These are phyloP conservation scores for Morus bassanus DNA, from an alignment of 2,797 vertebrate species.

Conservation along the genomic window DNA sequence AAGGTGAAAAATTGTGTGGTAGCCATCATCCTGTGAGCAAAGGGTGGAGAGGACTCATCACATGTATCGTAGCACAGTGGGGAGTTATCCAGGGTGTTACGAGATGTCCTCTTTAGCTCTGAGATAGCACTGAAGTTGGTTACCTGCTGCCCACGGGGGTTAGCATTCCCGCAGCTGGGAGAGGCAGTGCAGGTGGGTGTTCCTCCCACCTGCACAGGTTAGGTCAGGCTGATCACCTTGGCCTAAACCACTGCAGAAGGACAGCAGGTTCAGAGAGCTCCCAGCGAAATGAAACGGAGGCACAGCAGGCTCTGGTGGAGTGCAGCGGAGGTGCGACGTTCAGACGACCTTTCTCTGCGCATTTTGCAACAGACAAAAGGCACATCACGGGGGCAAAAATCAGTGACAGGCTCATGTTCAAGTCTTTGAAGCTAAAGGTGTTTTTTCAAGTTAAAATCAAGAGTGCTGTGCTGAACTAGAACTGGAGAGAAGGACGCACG, in stretches of 20 bases:
- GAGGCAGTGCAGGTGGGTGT: neutral
- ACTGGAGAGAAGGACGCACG: neutral
- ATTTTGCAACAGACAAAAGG: neutral
- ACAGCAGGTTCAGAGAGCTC: neutral
- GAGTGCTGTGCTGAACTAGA: neutral
- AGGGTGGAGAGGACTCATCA: neutral
- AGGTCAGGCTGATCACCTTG: neutral
- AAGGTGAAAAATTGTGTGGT: neutral
- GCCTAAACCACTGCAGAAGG: neutral
- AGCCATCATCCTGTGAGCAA: neutral
- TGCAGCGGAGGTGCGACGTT: neutral
- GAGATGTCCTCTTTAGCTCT: neutral
- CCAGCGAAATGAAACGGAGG: neutral
- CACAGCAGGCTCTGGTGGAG: neutral
- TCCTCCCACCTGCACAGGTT: neutral
- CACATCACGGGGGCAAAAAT: accelerated
- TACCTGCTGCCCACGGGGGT: neutral
- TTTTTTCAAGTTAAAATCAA: neutral
- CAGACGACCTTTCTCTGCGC: neutral
- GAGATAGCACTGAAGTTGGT: neutral
- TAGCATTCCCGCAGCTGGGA: too few relatives aligned
- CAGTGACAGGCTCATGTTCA: neutral
- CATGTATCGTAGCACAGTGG: too few relatives aligned
- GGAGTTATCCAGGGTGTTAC: neutral
- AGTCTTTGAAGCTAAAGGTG: neutral